These are phyloP conservation scores for Hypsopygia costalis DNA, from an alignment of 2,888 invertebrate genomes.

Conservation along the genomic window DNA sequence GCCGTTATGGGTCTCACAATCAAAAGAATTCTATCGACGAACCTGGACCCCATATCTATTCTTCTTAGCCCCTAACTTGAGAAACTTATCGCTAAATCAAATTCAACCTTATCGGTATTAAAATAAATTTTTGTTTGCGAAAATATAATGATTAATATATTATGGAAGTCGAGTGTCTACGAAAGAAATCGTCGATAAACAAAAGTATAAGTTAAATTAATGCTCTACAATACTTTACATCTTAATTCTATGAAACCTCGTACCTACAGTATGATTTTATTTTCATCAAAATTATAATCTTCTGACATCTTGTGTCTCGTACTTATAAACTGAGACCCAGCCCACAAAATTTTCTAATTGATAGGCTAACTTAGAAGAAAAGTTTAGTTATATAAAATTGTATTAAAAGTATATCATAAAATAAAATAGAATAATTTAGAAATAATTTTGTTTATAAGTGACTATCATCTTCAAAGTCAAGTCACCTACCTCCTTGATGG, in stretches of 20 bases:
- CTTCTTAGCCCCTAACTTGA: slow-evolving; percentile 60
- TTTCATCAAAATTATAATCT: too few relatives aligned
- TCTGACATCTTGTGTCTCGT: too few relatives aligned
- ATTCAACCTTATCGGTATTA: slow-evolving; percentile 23
- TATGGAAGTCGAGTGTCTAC: slow-evolving; percentile 63
- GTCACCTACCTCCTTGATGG: too few relatives aligned
- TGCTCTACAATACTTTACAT: slow-evolving; percentile 58
- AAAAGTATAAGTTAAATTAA: slow-evolving; percentile 73
- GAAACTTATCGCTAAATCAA: slow-evolving; percentile 16
- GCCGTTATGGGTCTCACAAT: slow-evolving; percentile 68
- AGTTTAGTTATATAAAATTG: slow-evolving; percentile 9
- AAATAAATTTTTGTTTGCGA: neutral
- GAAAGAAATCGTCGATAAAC: slow-evolving; percentile 75
- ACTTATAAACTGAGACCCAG: too few relatives aligned
- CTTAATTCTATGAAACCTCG: slow-evolving; percentile 33
- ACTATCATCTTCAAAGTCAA: too few relatives aligned
- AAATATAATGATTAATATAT: slow-evolving; percentile 11
- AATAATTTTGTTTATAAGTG: too few relatives aligned
- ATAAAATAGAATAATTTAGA: too few relatives aligned
- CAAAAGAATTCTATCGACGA: slow-evolving; percentile 68
- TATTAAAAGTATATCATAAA: too few relatives aligned
- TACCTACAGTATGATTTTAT: slow-evolving; percentile 46
- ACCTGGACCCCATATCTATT: slow-evolving; percentile 76
- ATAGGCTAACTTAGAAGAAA: too few relatives aligned
- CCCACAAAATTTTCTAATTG: too few relatives aligned